A percentile compares a stretch with the other conserved stretches of the same genome.
Evolutionary conservation across 1,140 invertebrate species (phyloP).

Genomic region (Oryzaephilus surinamensis): DNA sequence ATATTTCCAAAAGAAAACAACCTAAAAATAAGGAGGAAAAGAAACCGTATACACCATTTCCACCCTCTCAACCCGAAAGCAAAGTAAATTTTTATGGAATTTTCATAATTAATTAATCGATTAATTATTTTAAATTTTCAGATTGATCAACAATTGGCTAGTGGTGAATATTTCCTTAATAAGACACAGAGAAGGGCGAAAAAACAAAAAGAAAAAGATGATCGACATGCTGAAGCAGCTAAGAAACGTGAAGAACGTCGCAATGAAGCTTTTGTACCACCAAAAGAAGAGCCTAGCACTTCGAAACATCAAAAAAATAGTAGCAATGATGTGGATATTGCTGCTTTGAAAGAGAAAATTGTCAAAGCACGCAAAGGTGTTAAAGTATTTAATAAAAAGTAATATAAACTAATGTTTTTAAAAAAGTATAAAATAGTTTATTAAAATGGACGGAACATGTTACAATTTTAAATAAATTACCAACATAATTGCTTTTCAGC

Average conservation of each 20-base stretch:
- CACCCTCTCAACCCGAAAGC: slow-evolving; percentile 83
- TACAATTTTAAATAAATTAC: slow-evolving; percentile 24
- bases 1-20: slow-evolving; percentile 74
- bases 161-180: slow-evolving; percentile 94
- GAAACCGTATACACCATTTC: slow-evolving; percentile 95
- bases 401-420: neutral
- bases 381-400: slow-evolving; percentile 15
- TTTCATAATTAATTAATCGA: slow-evolving; percentile 4
- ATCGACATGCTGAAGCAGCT: slow-evolving; percentile 58
- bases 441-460: too few species aligned
- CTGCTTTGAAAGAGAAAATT: slow-evolving; percentile 60
- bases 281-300: slow-evolving; percentile 48
- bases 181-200: slow-evolving; percentile 67
- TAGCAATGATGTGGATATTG: slow-evolving; percentile 46
- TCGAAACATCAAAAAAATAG: slow-evolving; percentile 13
- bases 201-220: slow-evolving; percentile 60
- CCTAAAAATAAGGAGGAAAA: slow-evolving; percentile 80
- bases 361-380: slow-evolving; percentile 44
- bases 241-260: slow-evolving; percentile 66
- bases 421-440: slow-evolving; percentile 3
- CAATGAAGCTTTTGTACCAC: slow-evolving; percentile 72
- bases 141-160: slow-evolving; percentile 86
- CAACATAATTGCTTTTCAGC: slow-evolving; percentile 44
- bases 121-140: slow-evolving; percentile 15
- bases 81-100: slow-evolving; percentile 42